These are phyloP conservation scores for Erpetoichthys calabaricus DNA, from an alignment of 2,797 vertebrate species.

Conservation along the genomic window DNA sequence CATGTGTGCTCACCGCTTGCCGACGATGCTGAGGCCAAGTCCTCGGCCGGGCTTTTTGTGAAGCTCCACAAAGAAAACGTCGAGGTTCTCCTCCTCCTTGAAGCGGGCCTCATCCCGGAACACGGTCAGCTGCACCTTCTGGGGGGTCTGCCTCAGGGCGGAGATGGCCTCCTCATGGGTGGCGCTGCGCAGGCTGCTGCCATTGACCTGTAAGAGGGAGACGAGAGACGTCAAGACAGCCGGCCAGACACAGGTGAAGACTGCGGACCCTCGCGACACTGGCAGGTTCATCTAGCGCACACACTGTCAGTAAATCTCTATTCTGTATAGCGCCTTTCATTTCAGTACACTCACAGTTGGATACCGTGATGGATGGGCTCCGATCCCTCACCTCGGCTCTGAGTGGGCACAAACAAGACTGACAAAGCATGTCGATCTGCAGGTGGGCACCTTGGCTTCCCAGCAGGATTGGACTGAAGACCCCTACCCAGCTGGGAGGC, in stretches of 20 bases:
- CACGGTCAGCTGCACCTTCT: constrained; percentile 67
- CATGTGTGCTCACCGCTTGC: constrained; percentile 54
- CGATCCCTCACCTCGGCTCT: no score
- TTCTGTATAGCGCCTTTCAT: no score
- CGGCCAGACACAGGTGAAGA: background rate
- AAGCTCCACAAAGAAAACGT: constrained; percentile 69
- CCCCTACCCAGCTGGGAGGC: no score
- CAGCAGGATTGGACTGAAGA: no score
- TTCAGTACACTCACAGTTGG: no score
- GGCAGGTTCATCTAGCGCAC: background rate
- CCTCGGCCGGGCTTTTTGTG: constrained; percentile 78
- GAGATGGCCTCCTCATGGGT: constrained; percentile 82
- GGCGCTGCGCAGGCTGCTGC: constrained; percentile 64
- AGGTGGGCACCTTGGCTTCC: no score
- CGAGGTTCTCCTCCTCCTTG: constrained; percentile 76
- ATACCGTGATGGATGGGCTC: no score
- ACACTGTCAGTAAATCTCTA: no score
- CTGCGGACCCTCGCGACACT: no score
- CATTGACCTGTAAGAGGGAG: constrained; percentile 64
- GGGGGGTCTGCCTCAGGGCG: constrained; percentile 70
- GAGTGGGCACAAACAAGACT: no score
- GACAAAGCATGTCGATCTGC: no score
- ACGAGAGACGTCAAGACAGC: background rate
- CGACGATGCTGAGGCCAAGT: constrained; percentile 81
- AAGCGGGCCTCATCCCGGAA: constrained; percentile 73